A percentile compares a stretch with the other conserved stretches of the same genome.
These are phyloP conservation scores for Hartigia nigra DNA, from an alignment of 2,888 invertebrate genomes.

Conservation along the genomic window DNA sequence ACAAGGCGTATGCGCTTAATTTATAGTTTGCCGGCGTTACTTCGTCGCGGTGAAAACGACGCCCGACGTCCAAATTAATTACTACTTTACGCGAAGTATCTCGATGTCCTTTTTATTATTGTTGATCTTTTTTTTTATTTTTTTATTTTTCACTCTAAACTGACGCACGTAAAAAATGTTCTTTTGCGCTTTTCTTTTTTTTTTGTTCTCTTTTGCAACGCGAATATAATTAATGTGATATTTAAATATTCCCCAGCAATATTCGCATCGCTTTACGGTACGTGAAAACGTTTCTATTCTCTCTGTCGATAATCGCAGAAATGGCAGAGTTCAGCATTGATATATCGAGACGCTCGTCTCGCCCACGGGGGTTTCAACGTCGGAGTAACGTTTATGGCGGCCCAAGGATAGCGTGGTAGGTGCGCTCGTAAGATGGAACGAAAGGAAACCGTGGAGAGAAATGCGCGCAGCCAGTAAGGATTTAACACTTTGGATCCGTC, in stretches of 20 bases:
- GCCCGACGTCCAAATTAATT: slow-evolving; percentile 5
- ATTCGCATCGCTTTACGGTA: too few species aligned
- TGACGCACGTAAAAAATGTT: neutral
- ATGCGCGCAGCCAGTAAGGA: neutral
- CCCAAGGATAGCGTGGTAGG: neutral
- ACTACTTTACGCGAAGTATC: neutral
- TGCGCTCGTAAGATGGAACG: neutral
- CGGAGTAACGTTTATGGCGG: neutral
- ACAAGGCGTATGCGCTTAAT: slow-evolving; percentile 3
- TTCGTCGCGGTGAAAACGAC: neutral
- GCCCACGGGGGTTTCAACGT: neutral
- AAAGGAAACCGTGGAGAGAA: slow-evolving; percentile 1
- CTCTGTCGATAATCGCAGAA: neutral
- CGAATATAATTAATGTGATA: neutral
- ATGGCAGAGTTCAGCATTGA: neutral
- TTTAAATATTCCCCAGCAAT: too few species aligned
- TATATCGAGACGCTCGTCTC: neutral
- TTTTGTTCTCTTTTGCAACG: neutral
- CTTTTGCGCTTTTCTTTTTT: too few species aligned
- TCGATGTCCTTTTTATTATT: neutral
- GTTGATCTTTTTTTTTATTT: neutral
- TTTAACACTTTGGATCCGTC: slow-evolving; percentile 24
- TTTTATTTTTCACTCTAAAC: neutral
- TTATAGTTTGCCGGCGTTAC: slow-evolving; percentile 3
- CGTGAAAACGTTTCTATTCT: neutral